Evolutionary conservation across 2,113 vertebrate species (phyloP).

Genomic region (Hemibagrus wyckioides): DNA sequence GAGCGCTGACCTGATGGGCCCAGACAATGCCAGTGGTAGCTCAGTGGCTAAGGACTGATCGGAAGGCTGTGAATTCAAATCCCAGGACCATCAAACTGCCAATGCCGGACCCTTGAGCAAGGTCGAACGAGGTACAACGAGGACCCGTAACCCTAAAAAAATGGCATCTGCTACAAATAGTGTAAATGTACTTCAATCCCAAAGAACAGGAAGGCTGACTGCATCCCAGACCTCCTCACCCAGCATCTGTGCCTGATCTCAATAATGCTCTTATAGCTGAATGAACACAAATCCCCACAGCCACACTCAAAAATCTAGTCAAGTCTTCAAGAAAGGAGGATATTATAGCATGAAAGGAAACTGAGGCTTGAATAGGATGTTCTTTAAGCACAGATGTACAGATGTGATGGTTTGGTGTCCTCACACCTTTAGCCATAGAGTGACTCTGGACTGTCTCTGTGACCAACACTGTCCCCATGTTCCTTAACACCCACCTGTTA

Average conservation of each 20-base stretch:
- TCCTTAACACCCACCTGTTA: neutral
- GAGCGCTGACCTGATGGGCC: no score
- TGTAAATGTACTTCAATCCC: no score
- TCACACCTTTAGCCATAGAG: neutral
- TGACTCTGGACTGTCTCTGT: neutral
- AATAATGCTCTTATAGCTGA: neutral
- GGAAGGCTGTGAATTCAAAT: no score
- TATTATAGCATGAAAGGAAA: neutral
- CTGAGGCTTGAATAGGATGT: neutral
- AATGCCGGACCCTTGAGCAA: no score
- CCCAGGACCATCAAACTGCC: no score
- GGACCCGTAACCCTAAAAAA: no score
- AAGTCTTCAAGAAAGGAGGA: neutral
- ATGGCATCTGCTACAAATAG: no score
- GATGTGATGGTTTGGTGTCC: no score
- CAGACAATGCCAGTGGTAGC: no score
- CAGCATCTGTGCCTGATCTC: neutral
- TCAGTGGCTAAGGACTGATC: no score
- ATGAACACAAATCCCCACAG: neutral
- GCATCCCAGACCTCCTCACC: neutral
- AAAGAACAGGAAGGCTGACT: neutral
- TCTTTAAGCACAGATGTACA: neutral
- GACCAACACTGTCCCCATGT: neutral
- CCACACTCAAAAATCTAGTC: neutral
- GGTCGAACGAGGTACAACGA: no score